phyloP scores from a whole-genome alignment of 2,113 vertebrate species.

The Vulpes vulpes region DNA sequence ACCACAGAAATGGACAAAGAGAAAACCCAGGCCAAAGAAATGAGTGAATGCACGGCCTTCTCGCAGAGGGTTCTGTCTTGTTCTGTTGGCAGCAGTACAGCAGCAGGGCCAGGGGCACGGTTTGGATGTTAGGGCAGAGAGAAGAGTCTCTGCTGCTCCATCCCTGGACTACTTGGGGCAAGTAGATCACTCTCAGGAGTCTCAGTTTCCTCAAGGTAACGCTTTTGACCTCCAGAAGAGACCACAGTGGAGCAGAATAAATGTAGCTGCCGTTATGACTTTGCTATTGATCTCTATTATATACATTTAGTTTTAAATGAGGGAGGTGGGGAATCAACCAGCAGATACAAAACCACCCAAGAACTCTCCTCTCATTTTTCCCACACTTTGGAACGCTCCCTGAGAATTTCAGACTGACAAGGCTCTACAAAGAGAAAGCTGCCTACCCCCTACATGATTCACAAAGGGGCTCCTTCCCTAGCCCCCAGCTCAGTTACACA shows the following conservation, averaged over 20 bases:
- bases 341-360: neutral
- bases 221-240: neutral
- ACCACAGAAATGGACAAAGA: neutral
- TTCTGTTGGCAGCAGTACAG: neutral
- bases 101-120: accelerated
- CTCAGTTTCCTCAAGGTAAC: neutral
- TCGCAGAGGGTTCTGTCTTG: accelerated
- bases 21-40: neutral
- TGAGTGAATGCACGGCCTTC: accelerated
- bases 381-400: neutral
- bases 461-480: neutral
- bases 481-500: neutral
- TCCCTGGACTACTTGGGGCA: neutral
- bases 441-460: neutral
- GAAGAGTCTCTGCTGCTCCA: accelerated
- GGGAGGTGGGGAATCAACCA: neutral
- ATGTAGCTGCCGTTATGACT: neutral
- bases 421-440: neutral
- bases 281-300: neutral
- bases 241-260: neutral
- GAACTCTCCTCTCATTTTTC: neutral
- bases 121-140: neutral
- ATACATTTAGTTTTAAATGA: neutral
- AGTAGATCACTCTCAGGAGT: neutral
- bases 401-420: neutral